Base-by-base conservation (phyloP, 1,140 invertebrate genomes). In the Lordiphosa mommai region DNA sequence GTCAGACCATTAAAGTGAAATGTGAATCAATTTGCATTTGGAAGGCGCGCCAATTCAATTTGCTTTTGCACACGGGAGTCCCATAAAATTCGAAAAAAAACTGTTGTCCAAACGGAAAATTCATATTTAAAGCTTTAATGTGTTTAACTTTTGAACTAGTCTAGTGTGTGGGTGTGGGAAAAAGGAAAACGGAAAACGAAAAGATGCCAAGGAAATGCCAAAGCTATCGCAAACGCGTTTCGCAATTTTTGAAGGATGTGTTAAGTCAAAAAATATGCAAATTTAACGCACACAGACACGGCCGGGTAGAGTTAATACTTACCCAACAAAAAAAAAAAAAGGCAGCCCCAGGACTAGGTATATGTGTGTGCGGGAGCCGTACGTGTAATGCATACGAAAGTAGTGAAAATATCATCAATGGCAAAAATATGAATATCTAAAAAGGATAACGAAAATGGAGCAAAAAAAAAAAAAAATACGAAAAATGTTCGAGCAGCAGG, bases 261-360 rank as follows among this genome's bases (percentile, higher is more conserved):
- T 82, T 82, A 82, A 82, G 76, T 82, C 76, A 82, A 82, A 82
- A 80, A 84, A 82, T 82, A 82, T 82, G 72, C 76, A 82, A 82
- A 82, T 82, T 82, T 58, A 34, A 59, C 51, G 48, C 47, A 52
- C 49, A 73, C 44, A 44, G 27, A 48, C 50, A 55, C 70, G 53
- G 61, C 51, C 66, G 50, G 71, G 67, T 67, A 53, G 67, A 82
- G 76, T 63, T 70, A 61, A 70, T 82, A 76, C 73, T 69, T 67
- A 59, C 59, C 66, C n/a, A n/a, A n/a, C n/a, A n/a, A n/a, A n/a
- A 27, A 32, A 61, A 59, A 65, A 61, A 70, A 65, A 66, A 55
- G 56, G 40, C 66, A 46, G 43, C 34, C 40, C 37, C 41, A 49
- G 67, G 71, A 71, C 36, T 51, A 47, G 41, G 30, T 38, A 61